These are phyloP conservation scores for Leptopilina syphax DNA, from an alignment of 2,888 invertebrate species.

Conservation along the genomic window DNA sequence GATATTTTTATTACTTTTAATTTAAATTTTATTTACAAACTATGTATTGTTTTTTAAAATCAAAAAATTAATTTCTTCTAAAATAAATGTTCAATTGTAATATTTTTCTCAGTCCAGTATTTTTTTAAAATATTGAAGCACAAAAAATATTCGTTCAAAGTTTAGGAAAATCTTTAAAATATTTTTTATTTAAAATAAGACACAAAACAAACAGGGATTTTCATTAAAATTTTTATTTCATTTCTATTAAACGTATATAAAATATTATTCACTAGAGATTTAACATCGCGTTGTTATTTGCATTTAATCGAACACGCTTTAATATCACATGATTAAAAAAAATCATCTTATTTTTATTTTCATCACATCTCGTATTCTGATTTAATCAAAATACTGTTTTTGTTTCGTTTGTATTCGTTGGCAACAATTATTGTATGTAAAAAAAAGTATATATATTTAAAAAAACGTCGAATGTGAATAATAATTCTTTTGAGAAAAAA, in stretches of 20 bases:
- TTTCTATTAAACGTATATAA: slow-evolving; percentile 10
- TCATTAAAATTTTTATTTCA: slow-evolving; percentile 14
- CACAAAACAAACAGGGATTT: neutral
- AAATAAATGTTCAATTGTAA: too few species aligned
- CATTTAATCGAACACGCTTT: slow-evolving; percentile 52
- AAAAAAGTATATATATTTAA: neutral
- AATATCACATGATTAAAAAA: slow-evolving; percentile 25
- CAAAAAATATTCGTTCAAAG: too few species aligned
- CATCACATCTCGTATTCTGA: slow-evolving; percentile 39
- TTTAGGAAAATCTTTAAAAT: too few species aligned
- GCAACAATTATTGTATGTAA: neutral
- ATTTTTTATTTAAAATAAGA: too few species aligned
- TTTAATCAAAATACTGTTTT: neutral
- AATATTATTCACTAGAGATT: slow-evolving; percentile 51
- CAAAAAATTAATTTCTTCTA: too few species aligned
- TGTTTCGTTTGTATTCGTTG: slow-evolving; percentile 4
- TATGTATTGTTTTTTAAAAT: too few species aligned
- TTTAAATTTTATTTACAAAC: too few species aligned
- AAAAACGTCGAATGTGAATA: neutral
- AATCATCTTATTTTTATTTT: neutral
- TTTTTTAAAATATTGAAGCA: too few species aligned
- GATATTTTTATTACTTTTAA: too few species aligned
- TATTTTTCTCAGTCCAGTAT: too few species aligned
- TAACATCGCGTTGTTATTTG: slow-evolving; percentile 50
- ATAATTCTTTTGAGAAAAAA: neutral